A percentile compares a stretch with the other conserved stretches of the same genome.
Conservation (phyloP, 2,888 invertebrate species). For the Xestia sexstrigata region DNA sequence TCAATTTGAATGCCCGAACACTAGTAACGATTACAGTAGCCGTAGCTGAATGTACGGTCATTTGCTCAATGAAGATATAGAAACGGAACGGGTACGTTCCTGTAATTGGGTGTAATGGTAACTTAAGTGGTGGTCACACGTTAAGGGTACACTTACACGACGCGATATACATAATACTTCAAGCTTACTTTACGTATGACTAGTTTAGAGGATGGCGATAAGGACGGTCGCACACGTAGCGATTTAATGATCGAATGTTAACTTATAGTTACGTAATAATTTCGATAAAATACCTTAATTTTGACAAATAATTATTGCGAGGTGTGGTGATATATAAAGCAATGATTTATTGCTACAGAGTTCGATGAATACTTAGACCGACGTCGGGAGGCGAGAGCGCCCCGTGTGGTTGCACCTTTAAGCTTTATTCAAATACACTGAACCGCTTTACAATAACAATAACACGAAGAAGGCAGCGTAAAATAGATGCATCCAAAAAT, state of each 20-base stretch:
- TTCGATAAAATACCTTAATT: slow-evolving; percentile 85
- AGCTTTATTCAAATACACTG: slow-evolving; percentile 73
- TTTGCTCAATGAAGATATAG: slow-evolving; percentile 73
- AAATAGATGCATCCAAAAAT: slow-evolving; percentile 89
- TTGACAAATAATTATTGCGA: slow-evolving; percentile 86
- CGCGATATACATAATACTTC: slow-evolving; percentile 76
- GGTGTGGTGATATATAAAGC: slow-evolving; percentile 81
- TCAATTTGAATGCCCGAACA: slow-evolving; percentile 76
- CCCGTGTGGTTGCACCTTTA: slow-evolving; percentile 65
- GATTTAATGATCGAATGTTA: slow-evolving; percentile 83
- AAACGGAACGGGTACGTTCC: slow-evolving; percentile 66
- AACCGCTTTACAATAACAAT: slow-evolving; percentile 80
- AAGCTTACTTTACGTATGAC: slow-evolving; percentile 86
- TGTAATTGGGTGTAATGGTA: slow-evolving; percentile 68
- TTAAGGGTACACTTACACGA: slow-evolving; percentile 77
- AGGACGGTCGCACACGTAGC: slow-evolving; percentile 89
- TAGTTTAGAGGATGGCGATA: slow-evolving; percentile 91
- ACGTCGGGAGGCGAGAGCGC: slow-evolving; percentile 57
- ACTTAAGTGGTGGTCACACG: slow-evolving; percentile 75
- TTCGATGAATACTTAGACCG: slow-evolving; percentile 70
- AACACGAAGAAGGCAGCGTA: slow-evolving; percentile 85
- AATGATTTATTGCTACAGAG: slow-evolving; percentile 71
- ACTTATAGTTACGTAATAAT: slow-evolving; percentile 84
- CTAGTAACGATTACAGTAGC: slow-evolving; percentile 75
- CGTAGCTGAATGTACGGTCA: slow-evolving; percentile 60